Evolutionary conservation across 2,888 invertebrate species (phyloP).

Genomic region (Apotomis turbidana): DNA sequence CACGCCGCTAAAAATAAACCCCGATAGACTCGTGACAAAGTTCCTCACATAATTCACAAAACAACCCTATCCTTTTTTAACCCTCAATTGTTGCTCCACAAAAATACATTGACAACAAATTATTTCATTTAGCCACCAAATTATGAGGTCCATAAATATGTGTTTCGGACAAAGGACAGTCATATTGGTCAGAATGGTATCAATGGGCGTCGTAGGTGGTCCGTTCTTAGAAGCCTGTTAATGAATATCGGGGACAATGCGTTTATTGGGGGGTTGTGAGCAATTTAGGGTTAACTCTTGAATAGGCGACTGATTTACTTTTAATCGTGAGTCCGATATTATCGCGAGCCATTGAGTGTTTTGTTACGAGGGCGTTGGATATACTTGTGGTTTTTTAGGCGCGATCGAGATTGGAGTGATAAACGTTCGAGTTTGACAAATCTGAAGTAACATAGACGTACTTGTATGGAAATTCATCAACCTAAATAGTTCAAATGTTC

Average conservation of each 20-base stretch:
- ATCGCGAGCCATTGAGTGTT: constrained; percentile 71
- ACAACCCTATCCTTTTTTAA: constrained; percentile 34
- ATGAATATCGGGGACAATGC: constrained; percentile 61
- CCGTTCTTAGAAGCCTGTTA: constrained; percentile 72
- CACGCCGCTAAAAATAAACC: constrained; percentile 21
- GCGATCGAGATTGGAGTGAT: constrained; percentile 33
- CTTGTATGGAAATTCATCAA: too few species aligned
- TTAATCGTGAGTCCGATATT: constrained; percentile 75
- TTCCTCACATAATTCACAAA: constrained; percentile 34
- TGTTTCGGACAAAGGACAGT: constrained; percentile 53
- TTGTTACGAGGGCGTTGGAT: constrained; percentile 63
- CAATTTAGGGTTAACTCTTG: constrained; percentile 68
- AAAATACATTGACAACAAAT: constrained; percentile 67
- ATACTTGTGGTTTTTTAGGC: constrained; percentile 57
- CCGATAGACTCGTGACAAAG: constrained; percentile 34
- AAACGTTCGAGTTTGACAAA: constrained; percentile 16
- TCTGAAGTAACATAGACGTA: neutral
- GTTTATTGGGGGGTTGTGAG: constrained; percentile 61
- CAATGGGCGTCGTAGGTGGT: constrained; percentile 75
- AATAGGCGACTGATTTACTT: constrained; percentile 76
- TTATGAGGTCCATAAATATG: constrained; percentile 52
- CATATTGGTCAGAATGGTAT: constrained; percentile 68
- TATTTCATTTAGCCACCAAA: constrained; percentile 63
- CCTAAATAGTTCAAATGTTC: too few species aligned
- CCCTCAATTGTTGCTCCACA: constrained; percentile 44